phyloP scores from a whole-genome alignment of 2,113 vertebrate species.

The Catharus fuscescens region DNA sequence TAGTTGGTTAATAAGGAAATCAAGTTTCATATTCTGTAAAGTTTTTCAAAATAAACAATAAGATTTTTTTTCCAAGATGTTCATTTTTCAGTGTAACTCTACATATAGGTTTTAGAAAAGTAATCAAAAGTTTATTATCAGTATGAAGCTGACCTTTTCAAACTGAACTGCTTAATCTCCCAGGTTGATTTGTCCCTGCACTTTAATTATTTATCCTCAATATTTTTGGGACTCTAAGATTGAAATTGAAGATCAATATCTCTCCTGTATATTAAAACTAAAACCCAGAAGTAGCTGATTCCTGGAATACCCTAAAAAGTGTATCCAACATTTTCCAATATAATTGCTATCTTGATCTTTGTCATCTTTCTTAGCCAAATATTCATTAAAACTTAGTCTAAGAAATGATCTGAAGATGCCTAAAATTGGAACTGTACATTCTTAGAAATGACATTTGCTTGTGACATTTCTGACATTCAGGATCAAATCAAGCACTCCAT shows the following conservation, averaged over 20 bases:
- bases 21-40: not conserved
- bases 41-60: not conserved
- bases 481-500: not conserved
- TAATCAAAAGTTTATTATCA: not conserved
- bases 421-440: not conserved
- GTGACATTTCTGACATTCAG: not conserved
- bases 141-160: not conserved
- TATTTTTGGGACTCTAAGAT: not conserved
- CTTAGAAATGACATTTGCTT: not conserved
- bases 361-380: not conserved
- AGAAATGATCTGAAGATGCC: not conserved
- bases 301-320: not conserved
- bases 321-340: not conserved
- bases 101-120: not conserved
- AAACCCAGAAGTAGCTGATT: not conserved
- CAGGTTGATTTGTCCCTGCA: not conserved
- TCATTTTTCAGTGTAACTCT: not conserved
- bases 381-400: not conserved
- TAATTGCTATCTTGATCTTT: not conserved
- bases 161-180: not conserved
- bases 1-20: not conserved
- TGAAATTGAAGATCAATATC: conserved; percentile 9
- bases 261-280: not conserved
- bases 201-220: conserved; percentile 35
- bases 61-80: not conserved